Evolutionary conservation across 1,140 invertebrate species (phyloP).

Genomic region (Plectrocnemia conspersa): DNA sequence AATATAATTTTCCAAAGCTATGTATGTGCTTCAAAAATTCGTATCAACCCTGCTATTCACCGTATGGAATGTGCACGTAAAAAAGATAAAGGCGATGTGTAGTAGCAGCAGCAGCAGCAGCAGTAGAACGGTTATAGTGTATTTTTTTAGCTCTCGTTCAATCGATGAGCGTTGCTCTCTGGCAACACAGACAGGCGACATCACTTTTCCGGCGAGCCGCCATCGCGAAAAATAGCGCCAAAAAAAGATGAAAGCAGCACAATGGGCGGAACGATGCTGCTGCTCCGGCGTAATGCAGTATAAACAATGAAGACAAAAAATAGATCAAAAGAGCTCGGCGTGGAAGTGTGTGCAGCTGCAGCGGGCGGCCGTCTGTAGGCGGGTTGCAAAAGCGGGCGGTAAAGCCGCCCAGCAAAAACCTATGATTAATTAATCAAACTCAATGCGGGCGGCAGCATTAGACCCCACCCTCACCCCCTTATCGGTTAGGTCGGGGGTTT

Average conservation of each 20-base stretch:
- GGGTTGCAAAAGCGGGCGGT: conserved; percentile 11
- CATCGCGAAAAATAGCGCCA: background rate
- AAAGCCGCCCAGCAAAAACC: conserved; percentile 27
- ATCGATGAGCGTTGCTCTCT: background rate
- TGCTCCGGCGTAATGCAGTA: conserved; percentile 14
- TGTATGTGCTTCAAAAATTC: too few species aligned
- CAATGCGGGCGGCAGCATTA: conserved; percentile 29
- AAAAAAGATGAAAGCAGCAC: conserved; percentile 11
- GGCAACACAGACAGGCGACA: background rate
- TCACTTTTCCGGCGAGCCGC: conserved; percentile 1
- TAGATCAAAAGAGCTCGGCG: conserved; percentile 19
- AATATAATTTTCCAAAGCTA: too few species aligned
- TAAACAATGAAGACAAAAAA: conserved; percentile 22
- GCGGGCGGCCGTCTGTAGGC: conserved; percentile 15
- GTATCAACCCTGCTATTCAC: too few species aligned
- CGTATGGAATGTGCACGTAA: too few species aligned
- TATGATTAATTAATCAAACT: conserved; percentile 36
- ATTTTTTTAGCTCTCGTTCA: background rate
- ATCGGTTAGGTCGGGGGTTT: background rate
- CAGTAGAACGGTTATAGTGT: too few species aligned
- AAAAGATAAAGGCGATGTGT: too few species aligned
- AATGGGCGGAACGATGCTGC: conserved; percentile 2
- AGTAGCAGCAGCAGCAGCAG: too few species aligned
- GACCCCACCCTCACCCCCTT: conserved; percentile 12
- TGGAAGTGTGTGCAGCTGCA: conserved; percentile 15